Evolutionary conservation across 1,140 invertebrate species (phyloP).

Genomic region (Caerostris extrusa): DNA sequence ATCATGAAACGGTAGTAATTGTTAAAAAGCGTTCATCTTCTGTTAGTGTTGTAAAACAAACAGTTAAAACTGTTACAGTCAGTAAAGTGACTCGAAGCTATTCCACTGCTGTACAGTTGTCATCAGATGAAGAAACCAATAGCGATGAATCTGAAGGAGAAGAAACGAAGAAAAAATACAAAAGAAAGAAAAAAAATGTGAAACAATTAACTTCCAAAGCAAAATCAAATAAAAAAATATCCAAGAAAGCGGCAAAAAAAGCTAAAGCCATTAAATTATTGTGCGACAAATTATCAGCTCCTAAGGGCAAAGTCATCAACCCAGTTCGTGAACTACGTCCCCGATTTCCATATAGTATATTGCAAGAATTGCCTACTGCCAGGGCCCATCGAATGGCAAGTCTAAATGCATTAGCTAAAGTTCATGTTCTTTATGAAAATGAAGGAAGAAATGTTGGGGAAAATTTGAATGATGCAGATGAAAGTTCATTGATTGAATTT

Average conservation of each 20-base stretch:
- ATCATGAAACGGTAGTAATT: slow-evolving; percentile 71
- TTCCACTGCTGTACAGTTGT: slow-evolving; percentile 65
- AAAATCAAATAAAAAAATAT: slow-evolving; percentile 32
- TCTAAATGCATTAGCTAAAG: slow-evolving; percentile 94
- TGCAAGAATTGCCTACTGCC: slow-evolving; percentile 73
- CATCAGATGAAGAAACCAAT: slow-evolving; percentile 70
- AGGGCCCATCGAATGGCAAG: slow-evolving; percentile 88
- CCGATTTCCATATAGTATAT: slow-evolving; percentile 73
- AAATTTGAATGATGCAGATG: slow-evolving; percentile 72
- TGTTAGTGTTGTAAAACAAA: slow-evolving; percentile 71
- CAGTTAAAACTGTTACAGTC: slow-evolving; percentile 61
- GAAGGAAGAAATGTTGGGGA: slow-evolving; percentile 82
- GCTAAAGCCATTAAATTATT: slow-evolving; percentile 72
- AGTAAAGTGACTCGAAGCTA: slow-evolving; percentile 59
- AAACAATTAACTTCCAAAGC: slow-evolving; percentile 70
- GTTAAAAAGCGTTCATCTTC: slow-evolving; percentile 74
- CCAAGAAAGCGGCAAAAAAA: slow-evolving; percentile 68
- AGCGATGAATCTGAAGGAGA: slow-evolving; percentile 51
- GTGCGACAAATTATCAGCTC: slow-evolving; percentile 61
- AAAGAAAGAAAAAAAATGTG: slow-evolving; percentile 54
- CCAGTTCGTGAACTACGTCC: slow-evolving; percentile 62
- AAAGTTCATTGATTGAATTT: slow-evolving; percentile 62
- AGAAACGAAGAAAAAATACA: slow-evolving; percentile 18
- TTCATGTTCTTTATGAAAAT: slow-evolving; percentile 94
- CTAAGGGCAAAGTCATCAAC: slow-evolving; percentile 23